phyloP scores from a whole-genome alignment of 2,888 invertebrate genomes.

The Rhagium mordax region DNA sequence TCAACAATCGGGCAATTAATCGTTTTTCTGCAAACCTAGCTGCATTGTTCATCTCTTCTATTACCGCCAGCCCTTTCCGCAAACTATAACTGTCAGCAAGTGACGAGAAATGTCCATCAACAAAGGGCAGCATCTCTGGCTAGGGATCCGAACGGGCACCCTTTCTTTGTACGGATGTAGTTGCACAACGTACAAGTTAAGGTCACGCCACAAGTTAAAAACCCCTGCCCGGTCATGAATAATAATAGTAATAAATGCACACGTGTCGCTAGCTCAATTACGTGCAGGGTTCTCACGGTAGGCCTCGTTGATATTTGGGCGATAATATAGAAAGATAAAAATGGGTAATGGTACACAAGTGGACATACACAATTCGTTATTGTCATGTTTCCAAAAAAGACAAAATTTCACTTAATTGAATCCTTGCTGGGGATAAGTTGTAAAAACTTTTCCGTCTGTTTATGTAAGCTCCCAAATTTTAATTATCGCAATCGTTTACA shows the following conservation, averaged over 20 bases:
- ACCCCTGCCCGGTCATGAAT: slow-evolving; percentile 57
- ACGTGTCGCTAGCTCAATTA: slow-evolving; percentile 56
- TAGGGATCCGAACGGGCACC: slow-evolving; percentile 9
- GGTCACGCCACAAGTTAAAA: slow-evolving; percentile 64
- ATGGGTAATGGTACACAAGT: background rate
- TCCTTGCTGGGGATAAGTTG: no score
- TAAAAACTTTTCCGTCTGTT: no score
- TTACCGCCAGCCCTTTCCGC: slow-evolving; percentile 43
- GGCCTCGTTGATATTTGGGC: background rate
- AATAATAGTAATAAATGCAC: slow-evolving; percentile 53
- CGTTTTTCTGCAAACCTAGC: slow-evolving; percentile 43
- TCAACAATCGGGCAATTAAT: slow-evolving; percentile 41
- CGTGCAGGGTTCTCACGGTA: slow-evolving; percentile 48
- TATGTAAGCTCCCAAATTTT: no score
- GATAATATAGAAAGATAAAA: background rate
- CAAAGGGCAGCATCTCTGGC: slow-evolving; percentile 16
- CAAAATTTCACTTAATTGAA: no score
- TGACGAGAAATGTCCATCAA: slow-evolving; percentile 53
- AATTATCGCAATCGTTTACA: no score
- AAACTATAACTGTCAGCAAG: slow-evolving; percentile 54
- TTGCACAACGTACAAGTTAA: slow-evolving; percentile 29
- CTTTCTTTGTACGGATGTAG: slow-evolving; percentile 14
- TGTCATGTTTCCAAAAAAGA: no score
- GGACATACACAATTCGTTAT: no score
- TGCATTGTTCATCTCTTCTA: slow-evolving; percentile 34